Conservation (phyloP, 2,888 invertebrate species). For the Osmoderma eremita region DNA sequence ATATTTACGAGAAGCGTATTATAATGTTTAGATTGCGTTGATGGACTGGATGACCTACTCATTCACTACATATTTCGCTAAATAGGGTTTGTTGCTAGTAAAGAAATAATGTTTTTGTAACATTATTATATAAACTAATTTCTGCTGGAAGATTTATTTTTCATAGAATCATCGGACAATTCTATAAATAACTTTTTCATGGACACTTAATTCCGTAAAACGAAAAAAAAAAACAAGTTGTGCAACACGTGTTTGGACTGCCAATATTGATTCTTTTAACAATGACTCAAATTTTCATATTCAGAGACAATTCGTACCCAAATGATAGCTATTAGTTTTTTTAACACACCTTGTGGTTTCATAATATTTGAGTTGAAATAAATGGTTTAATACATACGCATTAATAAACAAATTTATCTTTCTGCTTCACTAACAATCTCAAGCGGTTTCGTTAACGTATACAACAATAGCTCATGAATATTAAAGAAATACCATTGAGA, state of each 20-base stretch:
- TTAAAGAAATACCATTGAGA: constrained; percentile 1
- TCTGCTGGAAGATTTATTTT: not conserved
- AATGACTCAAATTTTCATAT: not conserved
- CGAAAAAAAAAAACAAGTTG: constrained; percentile 7
- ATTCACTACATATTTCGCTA: too few relatives aligned
- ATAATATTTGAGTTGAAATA: too few relatives aligned
- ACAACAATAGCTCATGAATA: constrained; percentile 1
- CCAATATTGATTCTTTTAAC: constrained; percentile 3
- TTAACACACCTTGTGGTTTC: too few relatives aligned
- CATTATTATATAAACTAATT: too few relatives aligned
- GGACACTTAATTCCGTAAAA: not conserved
- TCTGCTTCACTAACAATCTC: not conserved
- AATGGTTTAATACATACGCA: too few relatives aligned
- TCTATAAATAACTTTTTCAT: constrained; percentile 3
- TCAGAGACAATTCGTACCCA: not conserved
- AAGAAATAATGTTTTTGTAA: too few relatives aligned
- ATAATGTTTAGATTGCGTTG: too few relatives aligned
- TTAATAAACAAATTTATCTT: not conserved
- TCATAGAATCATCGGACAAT: not conserved
- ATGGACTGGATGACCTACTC: too few relatives aligned
- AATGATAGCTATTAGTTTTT: too few relatives aligned
- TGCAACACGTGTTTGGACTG: constrained; percentile 13
- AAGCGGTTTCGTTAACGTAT: not conserved
- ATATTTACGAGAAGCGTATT: not conserved
- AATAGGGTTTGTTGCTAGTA: too few relatives aligned